Evolutionary conservation across 1,140 invertebrate species (phyloP), one percentile per base, ranked within the genome.

Genomic region (Drosophila arizonae): DNA sequence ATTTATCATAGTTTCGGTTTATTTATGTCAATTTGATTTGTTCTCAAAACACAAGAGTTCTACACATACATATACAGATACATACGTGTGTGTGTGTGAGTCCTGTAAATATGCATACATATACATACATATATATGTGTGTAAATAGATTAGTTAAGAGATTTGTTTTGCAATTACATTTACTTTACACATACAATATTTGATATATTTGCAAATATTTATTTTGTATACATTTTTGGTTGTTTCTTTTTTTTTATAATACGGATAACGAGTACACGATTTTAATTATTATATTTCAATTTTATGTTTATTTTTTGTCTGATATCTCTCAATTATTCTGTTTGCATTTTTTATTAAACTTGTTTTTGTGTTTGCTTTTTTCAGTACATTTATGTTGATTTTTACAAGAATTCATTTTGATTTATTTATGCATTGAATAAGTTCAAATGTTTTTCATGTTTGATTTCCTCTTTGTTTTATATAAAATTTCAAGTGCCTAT

Each of bases 21-120:
- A 86, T 86, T 86, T 60, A 86, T 81, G 81, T 86, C 81, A 81
- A 86, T 81, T 77, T 72, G 61, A 74, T 81, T 77, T 86, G 57
- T 57, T 77, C 76, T 55, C 56, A 54, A 54, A 77, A 66, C 64
- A 77, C 60, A 72, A 80, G 75, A 65, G 62, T 71, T 77, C 70
- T 64, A 75, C 67, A 71, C 61, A 76, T 65, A 62, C 21, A 72
- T 73, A 5, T 72, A 64, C 66, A 67, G 46, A 55, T 51, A 55
- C 48, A 9, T 13, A 9, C 3, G 33, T 8, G 36, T 39, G 36
- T 39, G 36, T 33, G 33, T 9, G 33, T 9, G 33, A 33, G 33
- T 33, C 6, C 33, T 33, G 33, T 33, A 33, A 33, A 33, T 33
- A 33, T 33, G 33, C 61, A 76, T 65, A 62, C 15, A 72, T 69